Evolutionary conservation across 2,888 invertebrate species (phyloP), one percentile per base, ranked within the genome.

Genomic region (Dione vanillae): DNA sequence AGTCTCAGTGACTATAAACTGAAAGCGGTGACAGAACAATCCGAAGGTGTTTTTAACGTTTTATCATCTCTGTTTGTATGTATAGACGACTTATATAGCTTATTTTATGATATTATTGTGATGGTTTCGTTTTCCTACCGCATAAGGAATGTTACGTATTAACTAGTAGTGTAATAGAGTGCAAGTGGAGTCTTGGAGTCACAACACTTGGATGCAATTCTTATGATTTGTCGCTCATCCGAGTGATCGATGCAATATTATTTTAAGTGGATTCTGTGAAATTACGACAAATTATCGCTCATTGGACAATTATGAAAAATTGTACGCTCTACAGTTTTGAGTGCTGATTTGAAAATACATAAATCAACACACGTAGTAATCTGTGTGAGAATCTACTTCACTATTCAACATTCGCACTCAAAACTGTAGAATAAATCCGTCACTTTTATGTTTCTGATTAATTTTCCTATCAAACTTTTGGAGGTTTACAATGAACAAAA

Each of bases 391-490:
- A 45, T 59, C 5, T n/a, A 54, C n/a, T n/a, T 52, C 20, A 2
- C 9, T 10, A n/a, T 35, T n/a, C 16, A 56, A 54, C 11, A 14
- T 45, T 62, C 59, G 70, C 70, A 73, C 75, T 80, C 81, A 78
- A 78, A 82, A 81, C 82, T 78, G 79, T 70, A 73, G 74, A 77
- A 82, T 80, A 72, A 74, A 76, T 75, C 85, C 78, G 84, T 83
- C 73, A 75, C 78, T 83, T 89, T 82, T 80, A 78, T 61, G 88
- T 91, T 88, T 82, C 87, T 77, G 75, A 79, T 91, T 93, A 74
- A 81, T 86, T 93, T 92, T 93, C 92, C 91, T 90, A 91, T 92
- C 92, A 93, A 92, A 93, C 93, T 93, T 93, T 87, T 86, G 93
- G 93, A 92, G 93, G 92, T 91, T 92, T 90, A 88, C 90, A 88